Evolutionary conservation across 2,888 invertebrate species (phyloP).

Genomic region (Eupithecia centaureata): DNA sequence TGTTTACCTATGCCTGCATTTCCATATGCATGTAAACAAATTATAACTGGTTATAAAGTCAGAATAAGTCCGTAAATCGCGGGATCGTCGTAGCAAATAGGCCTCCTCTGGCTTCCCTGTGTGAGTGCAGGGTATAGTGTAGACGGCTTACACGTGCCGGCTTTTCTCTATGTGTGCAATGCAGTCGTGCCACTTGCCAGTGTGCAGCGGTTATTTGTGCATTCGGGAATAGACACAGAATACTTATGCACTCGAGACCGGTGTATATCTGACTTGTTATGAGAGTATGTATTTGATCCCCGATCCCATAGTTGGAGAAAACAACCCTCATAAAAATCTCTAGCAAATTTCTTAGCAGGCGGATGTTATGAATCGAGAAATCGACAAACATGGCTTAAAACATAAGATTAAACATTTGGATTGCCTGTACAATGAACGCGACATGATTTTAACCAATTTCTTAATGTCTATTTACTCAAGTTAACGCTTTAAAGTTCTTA

Average conservation of each 20-base stretch:
- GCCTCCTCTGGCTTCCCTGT: slow-evolving; percentile 46
- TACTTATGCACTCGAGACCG: slow-evolving; percentile 31
- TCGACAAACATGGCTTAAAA: neutral
- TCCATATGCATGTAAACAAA: slow-evolving; percentile 19
- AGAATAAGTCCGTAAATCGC: slow-evolving; percentile 34
- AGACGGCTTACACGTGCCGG: slow-evolving; percentile 63
- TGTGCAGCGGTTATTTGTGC: slow-evolving; percentile 48
- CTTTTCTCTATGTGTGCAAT: slow-evolving; percentile 53
- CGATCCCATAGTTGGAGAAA: neutral
- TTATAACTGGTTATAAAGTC: slow-evolving; percentile 16
- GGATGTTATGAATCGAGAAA: neutral
- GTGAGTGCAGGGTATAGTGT: slow-evolving; percentile 45
- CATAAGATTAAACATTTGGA: neutral
- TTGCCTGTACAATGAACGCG: neutral
- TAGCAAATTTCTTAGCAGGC: neutral
- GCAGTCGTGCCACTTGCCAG: slow-evolving; percentile 47
- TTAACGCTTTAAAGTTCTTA: neutral
- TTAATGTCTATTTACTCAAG: neutral
- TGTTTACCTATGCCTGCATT: slow-evolving; percentile 22
- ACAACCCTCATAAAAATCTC: neutral
- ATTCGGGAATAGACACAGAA: slow-evolving; percentile 44
- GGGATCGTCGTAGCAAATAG: slow-evolving; percentile 43
- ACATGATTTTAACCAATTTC: neutral
- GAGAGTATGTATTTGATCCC: neutral
- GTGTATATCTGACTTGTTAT: neutral